phyloP scores from a whole-genome alignment of 1,140 invertebrate species.

The Zophobas atratus region DNA sequence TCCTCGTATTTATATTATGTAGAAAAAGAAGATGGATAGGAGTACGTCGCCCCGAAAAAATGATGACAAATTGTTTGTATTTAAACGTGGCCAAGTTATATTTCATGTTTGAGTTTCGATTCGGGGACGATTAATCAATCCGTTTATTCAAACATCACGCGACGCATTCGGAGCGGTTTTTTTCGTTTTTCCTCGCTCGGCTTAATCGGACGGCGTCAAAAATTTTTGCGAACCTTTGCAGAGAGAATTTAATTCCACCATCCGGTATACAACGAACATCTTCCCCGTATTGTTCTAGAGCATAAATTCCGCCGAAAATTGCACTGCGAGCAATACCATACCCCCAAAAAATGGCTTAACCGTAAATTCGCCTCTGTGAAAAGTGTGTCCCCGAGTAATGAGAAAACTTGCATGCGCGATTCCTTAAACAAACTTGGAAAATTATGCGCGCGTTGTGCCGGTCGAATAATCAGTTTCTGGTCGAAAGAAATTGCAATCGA shows the following conservation, averaged over 20 bases:
- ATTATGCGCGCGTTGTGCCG: background rate
- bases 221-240: slow-evolving; percentile 26
- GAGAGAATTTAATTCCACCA: slow-evolving; percentile 32
- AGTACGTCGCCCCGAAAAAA: slow-evolving; percentile 27
- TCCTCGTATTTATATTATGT: slow-evolving; percentile 9
- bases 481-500: slow-evolving; percentile 15
- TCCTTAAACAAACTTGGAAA: slow-evolving; percentile 9
- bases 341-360: slow-evolving; percentile 29
- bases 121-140: slow-evolving; percentile 37
- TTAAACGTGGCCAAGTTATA: slow-evolving; percentile 33
- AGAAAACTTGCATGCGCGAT: slow-evolving; percentile 26
- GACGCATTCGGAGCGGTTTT: slow-evolving; percentile 25
- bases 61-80: slow-evolving; percentile 41
- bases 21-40: slow-evolving; percentile 34
- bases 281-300: slow-evolving; percentile 24
- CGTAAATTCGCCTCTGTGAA: slow-evolving; percentile 21
- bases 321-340: slow-evolving; percentile 9
- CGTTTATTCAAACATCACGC: slow-evolving; percentile 36
- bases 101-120: slow-evolving; percentile 42
- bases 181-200: background rate
- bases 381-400: slow-evolving; percentile 33
- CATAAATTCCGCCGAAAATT: slow-evolving; percentile 30
- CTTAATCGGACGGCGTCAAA: slow-evolving; percentile 18
- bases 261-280: slow-evolving; percentile 22
- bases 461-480: slow-evolving; percentile 7